A percentile compares a stretch with the other conserved stretches of the same genome.
Conservation (phyloP, 1,140 invertebrate genomes). For the Polypedilum pembai region DNA sequence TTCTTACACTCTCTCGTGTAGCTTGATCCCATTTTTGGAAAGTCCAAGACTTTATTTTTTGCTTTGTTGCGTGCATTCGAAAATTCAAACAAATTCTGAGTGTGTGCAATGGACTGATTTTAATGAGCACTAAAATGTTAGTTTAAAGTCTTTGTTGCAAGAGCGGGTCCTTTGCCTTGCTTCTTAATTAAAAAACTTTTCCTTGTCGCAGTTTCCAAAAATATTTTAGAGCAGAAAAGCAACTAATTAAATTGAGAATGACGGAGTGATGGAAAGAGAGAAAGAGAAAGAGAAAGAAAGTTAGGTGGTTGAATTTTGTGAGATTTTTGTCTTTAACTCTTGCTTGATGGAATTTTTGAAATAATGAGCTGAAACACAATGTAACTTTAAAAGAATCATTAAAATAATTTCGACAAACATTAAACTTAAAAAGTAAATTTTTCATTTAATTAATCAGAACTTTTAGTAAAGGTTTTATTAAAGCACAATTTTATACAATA, state of each 20-base stretch:
- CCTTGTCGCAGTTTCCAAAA: neutral
- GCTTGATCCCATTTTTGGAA: neutral
- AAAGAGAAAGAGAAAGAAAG: too few relatives aligned
- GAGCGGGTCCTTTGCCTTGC: neutral
- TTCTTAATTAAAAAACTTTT: neutral
- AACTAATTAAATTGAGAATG: conserved; percentile 19
- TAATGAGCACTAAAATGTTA: conserved; percentile 12
- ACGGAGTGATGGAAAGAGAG: neutral
- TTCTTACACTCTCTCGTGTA: neutral
- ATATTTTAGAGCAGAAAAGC: neutral
- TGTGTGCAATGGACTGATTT: conserved; percentile 11
- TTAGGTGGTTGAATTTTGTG: neutral
- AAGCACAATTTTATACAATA: too few relatives aligned
- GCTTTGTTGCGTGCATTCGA: neutral
- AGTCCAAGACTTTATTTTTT: neutral
- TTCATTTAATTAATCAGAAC: too few relatives aligned
- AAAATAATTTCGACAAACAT: too few relatives aligned
- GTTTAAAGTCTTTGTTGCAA: neutral
- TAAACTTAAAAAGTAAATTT: too few relatives aligned
- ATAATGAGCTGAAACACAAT: too few relatives aligned
- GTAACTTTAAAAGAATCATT: too few relatives aligned
- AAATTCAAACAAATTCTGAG: neutral
- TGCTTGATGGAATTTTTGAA: too few relatives aligned
- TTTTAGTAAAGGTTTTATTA: too few relatives aligned
- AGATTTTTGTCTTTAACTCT: neutral